Conservation (phyloP, 2,797 vertebrate genomes). For the Pipistrellus nathusii region DNA sequence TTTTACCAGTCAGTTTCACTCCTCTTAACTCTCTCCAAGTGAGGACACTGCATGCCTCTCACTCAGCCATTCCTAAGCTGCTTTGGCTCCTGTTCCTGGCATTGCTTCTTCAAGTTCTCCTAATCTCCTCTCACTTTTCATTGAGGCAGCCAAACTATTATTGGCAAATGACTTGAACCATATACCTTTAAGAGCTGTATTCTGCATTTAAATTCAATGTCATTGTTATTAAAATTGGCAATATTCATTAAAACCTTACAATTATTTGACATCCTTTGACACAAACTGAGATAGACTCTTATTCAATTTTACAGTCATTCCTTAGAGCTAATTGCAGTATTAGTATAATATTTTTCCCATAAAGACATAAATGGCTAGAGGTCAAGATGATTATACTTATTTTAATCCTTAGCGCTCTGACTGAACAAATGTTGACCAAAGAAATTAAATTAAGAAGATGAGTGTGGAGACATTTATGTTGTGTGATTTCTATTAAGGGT, state of each 20-base stretch:
- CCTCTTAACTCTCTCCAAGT: not conserved
- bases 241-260: not conserved
- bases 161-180: not conserved
- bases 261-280: conserved; percentile 4
- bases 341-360: conserved; percentile 16
- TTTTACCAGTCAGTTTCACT: not conserved
- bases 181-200: not conserved
- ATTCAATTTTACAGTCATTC: not conserved
- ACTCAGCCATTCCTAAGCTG: not conserved
- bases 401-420: not conserved
- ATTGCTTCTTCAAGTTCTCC: not conserved
- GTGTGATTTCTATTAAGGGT: not conserved
- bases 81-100: not conserved
- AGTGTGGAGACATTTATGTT: not conserved
- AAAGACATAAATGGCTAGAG: not conserved
- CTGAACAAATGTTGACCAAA: not conserved
- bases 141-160: not conserved
- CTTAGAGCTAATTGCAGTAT: not conserved
- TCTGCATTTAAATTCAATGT: not conserved
- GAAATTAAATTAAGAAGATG: conserved; percentile 41
- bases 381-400: not conserved
- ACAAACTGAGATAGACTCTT: not conserved
- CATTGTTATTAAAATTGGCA: not conserved
- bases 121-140: not conserved
- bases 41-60: not conserved